phyloP scores from a whole-genome alignment of 2,113 vertebrate genomes.

The Peucedramus taeniatus region DNA sequence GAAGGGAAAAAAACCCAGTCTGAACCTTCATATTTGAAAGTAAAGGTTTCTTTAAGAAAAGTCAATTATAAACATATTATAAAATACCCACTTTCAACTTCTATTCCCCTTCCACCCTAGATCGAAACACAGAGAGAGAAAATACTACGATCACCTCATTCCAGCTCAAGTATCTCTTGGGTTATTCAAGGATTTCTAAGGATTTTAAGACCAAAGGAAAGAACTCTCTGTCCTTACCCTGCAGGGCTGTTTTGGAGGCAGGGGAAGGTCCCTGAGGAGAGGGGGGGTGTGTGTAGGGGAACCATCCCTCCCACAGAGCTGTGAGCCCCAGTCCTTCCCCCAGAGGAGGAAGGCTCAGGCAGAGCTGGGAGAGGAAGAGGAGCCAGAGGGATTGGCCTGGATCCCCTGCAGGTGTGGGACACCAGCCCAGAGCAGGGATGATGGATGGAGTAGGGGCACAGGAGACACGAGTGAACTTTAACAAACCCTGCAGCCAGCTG shows the following conservation, averaged over 20 bases:
- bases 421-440: background rate
- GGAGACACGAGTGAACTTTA: slow-evolving; percentile 39
- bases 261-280: background rate
- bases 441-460: slow-evolving; percentile 18
- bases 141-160: background rate
- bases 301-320: background rate
- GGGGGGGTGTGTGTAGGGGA: background rate
- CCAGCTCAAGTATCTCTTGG: background rate
- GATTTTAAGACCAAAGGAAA: background rate
- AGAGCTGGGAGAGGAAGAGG: background rate
- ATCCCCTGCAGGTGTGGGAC: background rate
- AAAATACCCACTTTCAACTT: background rate
- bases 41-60: background rate
- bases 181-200: background rate
- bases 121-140: background rate
- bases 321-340: no score
- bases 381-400: background rate
- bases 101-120: background rate
- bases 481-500: background rate
- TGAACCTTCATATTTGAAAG: background rate
- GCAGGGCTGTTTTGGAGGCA: background rate
- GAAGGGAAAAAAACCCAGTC: background rate
- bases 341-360: background rate
- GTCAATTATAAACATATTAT: background rate
- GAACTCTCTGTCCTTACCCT: background rate